Evolutionary conservation across 2,797 vertebrate genomes (phyloP), one percentile per base, ranked within the genome.

Genomic region (Bovichtus variegatus): DNA sequence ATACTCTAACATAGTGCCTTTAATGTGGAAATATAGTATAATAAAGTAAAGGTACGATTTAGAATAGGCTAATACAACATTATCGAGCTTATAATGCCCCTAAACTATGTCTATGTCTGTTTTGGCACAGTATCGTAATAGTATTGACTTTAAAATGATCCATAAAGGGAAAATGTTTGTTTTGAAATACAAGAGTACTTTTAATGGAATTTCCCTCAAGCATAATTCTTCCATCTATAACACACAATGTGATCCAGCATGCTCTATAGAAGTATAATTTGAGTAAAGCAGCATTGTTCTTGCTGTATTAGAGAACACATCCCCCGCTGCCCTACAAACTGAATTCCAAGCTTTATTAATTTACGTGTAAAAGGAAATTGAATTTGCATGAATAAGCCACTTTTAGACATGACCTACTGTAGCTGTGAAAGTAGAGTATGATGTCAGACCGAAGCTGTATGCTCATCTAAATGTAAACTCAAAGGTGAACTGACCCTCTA

Each of bases 381-480:
- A 51, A 57, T 43, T 53, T 50, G 18, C 34, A 54, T 13, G 6
- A 31, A 38, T n/a, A 1, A 3, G 2, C 5, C 8, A 21, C 13
- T 59, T n/a, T 51, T 4, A 19, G 55, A 49, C 31, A 40, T 16
- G 1, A 53, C 59, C 1, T 23, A 15, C 10, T 60, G 51, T 21
- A 34, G 0, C 23, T 43, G 34, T 44, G 27, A 50, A 43, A 50
- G n/a, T 25, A 50, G 13, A 41, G 6, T 16, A 46, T n/a, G n/a
- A n/a, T n/a, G n/a, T n/a, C n/a, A n/a, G 19, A 44, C 6, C 50
- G 38, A 41, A 44, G 15, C 34, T 53, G 7, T 34, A 9, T 50
- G 49, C 31, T 61, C 40, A 47, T 19, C 18, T 43, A 51, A 54
- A 63, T 70, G 41, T 55, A 47, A 29, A 41, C 23, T 43, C 29